Evolutionary conservation across 2,888 invertebrate species (phyloP).

Genomic region (Parthenolecanium corni): DNA sequence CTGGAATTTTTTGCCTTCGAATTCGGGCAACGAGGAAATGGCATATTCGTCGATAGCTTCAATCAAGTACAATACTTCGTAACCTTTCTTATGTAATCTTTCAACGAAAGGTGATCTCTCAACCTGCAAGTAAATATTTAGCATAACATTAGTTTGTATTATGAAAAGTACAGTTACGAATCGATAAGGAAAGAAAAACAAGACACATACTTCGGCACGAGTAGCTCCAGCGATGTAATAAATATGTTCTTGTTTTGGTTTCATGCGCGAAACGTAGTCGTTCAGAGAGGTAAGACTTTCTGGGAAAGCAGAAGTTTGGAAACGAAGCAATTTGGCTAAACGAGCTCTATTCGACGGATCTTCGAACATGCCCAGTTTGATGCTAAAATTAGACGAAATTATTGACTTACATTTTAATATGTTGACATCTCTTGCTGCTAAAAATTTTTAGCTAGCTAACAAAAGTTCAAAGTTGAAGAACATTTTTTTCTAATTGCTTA

Average conservation of each 20-base stretch:
- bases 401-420: not conserved
- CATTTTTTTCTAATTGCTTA: conserved; percentile 43
- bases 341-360: conserved; percentile 93
- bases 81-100: conserved; percentile 79
- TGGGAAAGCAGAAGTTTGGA: conserved; percentile 60
- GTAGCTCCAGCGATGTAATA: conserved; percentile 91
- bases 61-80: conserved; percentile 84
- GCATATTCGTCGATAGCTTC: conserved; percentile 99
- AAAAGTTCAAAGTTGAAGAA: too few relatives aligned
- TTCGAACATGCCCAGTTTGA: conserved; percentile 94
- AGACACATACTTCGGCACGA: conserved; percentile 52
- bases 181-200: not conserved
- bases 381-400: conserved; percentile 42
- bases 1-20: conserved; percentile 97
- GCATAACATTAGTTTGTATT: not conserved
- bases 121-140: conserved; percentile 42
- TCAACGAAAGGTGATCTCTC: conserved; percentile 91
- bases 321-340: conserved; percentile 84
- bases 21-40: conserved; percentile 90
- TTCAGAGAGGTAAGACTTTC: conserved; percentile 54
- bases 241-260: conserved; percentile 83
- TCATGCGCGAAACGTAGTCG: conserved; percentile 92
- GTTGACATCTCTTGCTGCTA: too few relatives aligned
- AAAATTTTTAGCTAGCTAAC: too few relatives aligned
- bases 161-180: not conserved